Evolutionary conservation across 2,888 invertebrate species (phyloP).

Genomic region (Lacanobia oleracea): DNA sequence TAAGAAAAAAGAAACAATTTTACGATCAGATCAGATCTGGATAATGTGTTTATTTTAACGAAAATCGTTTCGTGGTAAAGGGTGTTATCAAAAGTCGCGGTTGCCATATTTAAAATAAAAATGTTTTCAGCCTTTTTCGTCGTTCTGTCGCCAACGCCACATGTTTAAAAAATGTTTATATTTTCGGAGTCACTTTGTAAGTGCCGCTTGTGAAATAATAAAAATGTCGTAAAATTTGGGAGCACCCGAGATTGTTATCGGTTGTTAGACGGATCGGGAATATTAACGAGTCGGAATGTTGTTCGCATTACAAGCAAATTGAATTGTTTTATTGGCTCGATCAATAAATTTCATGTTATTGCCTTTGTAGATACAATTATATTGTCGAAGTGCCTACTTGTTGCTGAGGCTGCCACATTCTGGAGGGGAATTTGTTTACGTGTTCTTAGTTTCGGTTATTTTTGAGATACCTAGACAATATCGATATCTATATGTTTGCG

Average conservation of each 20-base stretch:
- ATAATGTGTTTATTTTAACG: conserved; percentile 50
- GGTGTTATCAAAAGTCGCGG: conserved; percentile 56
- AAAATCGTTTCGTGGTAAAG: conserved; percentile 63
- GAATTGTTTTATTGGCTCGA: conserved; percentile 68
- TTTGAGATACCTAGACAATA: too few species aligned
- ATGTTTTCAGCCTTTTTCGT: conserved; percentile 53
- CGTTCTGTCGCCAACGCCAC: conserved; percentile 59
- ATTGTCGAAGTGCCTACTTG: conserved; percentile 32
- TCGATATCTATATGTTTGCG: too few species aligned
- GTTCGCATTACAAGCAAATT: conserved; percentile 64
- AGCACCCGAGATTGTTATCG: conserved; percentile 67
- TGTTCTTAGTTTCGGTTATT: not conserved
- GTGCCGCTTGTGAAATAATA: conserved; percentile 69
- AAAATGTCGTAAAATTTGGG: conserved; percentile 69
- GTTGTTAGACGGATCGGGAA: conserved; percentile 61
- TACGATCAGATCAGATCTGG: conserved; percentile 21
- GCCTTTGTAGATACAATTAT: conserved; percentile 44
- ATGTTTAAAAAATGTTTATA: conserved; percentile 69
- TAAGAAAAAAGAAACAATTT: conserved; percentile 2
- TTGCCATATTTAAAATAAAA: conserved; percentile 58
- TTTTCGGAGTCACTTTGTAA: conserved; percentile 67
- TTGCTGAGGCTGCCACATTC: conserved; percentile 23
- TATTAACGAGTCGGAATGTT: conserved; percentile 65
- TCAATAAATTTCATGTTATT: conserved; percentile 65
- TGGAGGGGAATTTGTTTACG: conserved; percentile 2